Evolutionary conservation across 2,888 invertebrate species (phyloP), one percentile per base, ranked within the genome.

Genomic region (Dynastes grantii): DNA sequence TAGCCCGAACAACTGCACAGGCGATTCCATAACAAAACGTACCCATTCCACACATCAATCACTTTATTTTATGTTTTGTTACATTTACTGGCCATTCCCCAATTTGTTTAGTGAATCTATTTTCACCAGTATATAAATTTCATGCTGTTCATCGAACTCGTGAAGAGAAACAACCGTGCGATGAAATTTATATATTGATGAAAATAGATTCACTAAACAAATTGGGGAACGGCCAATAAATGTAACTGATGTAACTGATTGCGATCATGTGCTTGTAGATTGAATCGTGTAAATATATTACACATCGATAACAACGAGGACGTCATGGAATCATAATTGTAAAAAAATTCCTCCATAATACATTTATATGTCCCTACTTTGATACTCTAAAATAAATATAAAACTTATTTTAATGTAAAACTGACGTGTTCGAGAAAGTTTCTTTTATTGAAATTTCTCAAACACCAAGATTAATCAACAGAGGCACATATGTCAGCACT

Each of bases 191-290:
- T 51, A 51, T 73, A 40, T 73, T 13, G 58, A 11, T 37, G 16
- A 61, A 40, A 75, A 61, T 40, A 75, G 27, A 45, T 45, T 63
- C n/a, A 45, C 45, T 45, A 61, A 75, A 75, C 73, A 61, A 75
- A 61, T 63, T 49, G 22, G 8, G 32, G 37, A 61, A 27, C 37
- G 45, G 53, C 27, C 51, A 68, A 53, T n/a, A 51, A 68, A 51
- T 75, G 49, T 27, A 29, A 68, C 51, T 22, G 22, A 22, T 22
- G 22, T 22, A 22, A 22, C 22, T 1, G 11, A 16, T 49, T 49
- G 0, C 5, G 49, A 8, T 45, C 37, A 22, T 51, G 32, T 51
- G n/a, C 1, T 37, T 37, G 5, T 5, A 37, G 8, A 27, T 58
- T 8, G 55, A 51, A 32, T 32, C 5, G 13, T 27, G 16, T 73